Base-by-base conservation (phyloP, 2,888 invertebrate species). In the Scaptomyza caliginosa region DNA sequence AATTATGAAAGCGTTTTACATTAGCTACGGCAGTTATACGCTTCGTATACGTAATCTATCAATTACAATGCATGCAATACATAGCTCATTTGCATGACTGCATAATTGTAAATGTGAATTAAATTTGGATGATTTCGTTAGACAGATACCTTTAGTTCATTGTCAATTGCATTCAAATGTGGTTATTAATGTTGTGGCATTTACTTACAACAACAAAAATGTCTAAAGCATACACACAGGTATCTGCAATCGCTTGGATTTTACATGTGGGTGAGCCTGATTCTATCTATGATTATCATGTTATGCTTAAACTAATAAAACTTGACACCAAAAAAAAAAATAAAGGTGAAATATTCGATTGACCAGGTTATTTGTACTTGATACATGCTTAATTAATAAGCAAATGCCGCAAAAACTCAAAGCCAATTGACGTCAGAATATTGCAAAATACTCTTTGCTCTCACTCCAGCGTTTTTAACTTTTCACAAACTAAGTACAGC, bases 1-100 rank as follows among this genome's bases (percentile, higher is more conserved):
- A 80, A 77, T 82, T 82, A 77, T 73, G 63, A 54, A 66, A 64
- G 38, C 26, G 40, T n/a, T 24, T 13, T 7, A 26, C 26, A 26
- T 26, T 26, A 26, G 26, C 26, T 34, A 21, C 57, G 42, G 30
- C 48, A 36, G 48, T 19, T 38, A 32, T 51, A 62, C 55, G 3
- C 23, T 49, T 19, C 72, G 71, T 66, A 67, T 78, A 60, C 71
- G 62, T 63, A 62, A 77, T 67, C 11, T 49, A 39, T 62, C n/a
- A 46, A 38, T 46, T 45, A 30, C 16, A 26, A 11, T 38, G 10
- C 7, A 21, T 45, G 26, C 16, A 26, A 11, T 38, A 7, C 7
- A 21, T 54, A 36, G 17, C 17, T 32, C 24, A 38, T 38, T 38
- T 38, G 38, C 24, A 49, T 21, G 34, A 34, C 23, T 32, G 19